These are phyloP conservation scores for Macroramphosus scolopax DNA, from an alignment of 2,797 vertebrate genomes.

Conservation along the genomic window DNA sequence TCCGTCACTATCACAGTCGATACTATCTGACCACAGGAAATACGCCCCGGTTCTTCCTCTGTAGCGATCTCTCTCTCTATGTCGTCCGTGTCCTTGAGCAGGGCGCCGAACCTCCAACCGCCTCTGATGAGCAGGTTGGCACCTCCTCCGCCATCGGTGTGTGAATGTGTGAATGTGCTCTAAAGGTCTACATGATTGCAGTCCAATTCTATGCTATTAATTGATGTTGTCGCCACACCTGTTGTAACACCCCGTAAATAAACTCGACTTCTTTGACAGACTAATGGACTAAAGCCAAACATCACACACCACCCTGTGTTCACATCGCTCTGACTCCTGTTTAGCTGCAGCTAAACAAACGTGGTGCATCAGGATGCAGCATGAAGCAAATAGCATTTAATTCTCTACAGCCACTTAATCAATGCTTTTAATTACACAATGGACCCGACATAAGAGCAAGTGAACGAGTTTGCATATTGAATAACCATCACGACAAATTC, in stretches of 20 bases:
- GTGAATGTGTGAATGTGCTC: too few relatives aligned
- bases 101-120: too few relatives aligned
- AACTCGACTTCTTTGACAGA: too few relatives aligned
- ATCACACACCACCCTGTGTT: conserved; percentile 22
- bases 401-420: conserved; percentile 47
- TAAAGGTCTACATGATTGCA: too few relatives aligned
- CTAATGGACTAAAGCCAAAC: conserved; percentile 1
- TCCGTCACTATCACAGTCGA: conserved; percentile 16
- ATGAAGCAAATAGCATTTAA: conserved; percentile 20
- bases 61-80: too few relatives aligned
- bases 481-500: conserved; percentile 33
- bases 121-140: too few relatives aligned
- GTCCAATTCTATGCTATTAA: too few relatives aligned
- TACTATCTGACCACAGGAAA: conserved; percentile 20
- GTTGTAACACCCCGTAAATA: conserved; percentile 8
- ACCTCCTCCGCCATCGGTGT: too few relatives aligned
- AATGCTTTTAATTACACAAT: conserved; percentile 60
- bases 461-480: conserved; percentile 41
- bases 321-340: conserved; percentile 15
- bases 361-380: conserved; percentile 24
- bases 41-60: background rate
- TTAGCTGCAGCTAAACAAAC: conserved; percentile 12
- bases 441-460: conserved; percentile 33
- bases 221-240: too few relatives aligned
- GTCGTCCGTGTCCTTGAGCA: too few relatives aligned